Evolutionary conservation across 2,888 invertebrate species (phyloP).

Genomic region (Andricus quercusramuli): DNA sequence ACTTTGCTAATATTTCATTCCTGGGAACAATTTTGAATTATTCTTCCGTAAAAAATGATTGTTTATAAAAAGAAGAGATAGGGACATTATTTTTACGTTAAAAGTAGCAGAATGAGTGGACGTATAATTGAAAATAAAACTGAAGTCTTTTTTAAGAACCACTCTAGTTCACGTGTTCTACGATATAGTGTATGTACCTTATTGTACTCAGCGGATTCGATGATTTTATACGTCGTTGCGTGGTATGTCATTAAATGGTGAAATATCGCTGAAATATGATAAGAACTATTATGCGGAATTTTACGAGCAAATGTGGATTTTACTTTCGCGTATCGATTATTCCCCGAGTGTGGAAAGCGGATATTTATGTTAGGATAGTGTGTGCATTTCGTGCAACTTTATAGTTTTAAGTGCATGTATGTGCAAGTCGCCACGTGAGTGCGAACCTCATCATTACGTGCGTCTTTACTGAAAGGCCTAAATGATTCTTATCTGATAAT

Average conservation of each 20-base stretch:
- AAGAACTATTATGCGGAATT: not conserved
- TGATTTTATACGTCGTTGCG: constrained; percentile 25
- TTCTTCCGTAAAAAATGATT: not conserved
- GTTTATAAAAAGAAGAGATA: not conserved
- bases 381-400: constrained; percentile 11
- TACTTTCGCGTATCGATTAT: constrained; percentile 7
- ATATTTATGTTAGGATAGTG: constrained; percentile 15
- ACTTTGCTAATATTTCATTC: not conserved
- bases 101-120: not conserved
- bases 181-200: constrained; percentile 4
- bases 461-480: constrained; percentile 47
- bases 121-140: not conserved
- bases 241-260: constrained; percentile 1
- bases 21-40: not conserved
- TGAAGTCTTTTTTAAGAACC: constrained; percentile 17
- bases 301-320: constrained; percentile 13
- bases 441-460: constrained; percentile 11
- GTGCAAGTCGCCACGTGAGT: constrained; percentile 2
- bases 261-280: constrained; percentile 16
- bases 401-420: not conserved
- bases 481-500: constrained; percentile 69
- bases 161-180: constrained; percentile 12
- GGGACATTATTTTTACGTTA: not conserved
- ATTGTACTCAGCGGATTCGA: constrained; percentile 7
- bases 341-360: not conserved